These are phyloP conservation scores for Elysia crispata DNA, from an alignment of 2,888 invertebrate genomes.

Conservation along the genomic window DNA sequence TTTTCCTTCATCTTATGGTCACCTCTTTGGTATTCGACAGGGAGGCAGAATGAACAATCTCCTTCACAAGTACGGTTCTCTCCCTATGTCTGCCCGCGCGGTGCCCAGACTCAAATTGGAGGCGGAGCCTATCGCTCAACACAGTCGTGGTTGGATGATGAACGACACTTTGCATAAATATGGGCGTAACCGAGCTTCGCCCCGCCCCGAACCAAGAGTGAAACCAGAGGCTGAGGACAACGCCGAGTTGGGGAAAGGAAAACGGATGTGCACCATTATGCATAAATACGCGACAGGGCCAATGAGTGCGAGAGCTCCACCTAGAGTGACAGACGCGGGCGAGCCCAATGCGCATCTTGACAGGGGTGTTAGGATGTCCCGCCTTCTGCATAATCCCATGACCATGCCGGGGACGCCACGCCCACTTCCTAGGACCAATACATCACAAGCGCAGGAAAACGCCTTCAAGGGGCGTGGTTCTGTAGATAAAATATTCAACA, in stretches of 20 bases:
- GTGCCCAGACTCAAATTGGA: constrained; percentile 65
- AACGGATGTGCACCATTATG: constrained; percentile 62
- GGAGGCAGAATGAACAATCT: constrained; percentile 64
- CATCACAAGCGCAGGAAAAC: constrained; percentile 59
- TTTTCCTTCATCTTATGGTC: too few species aligned
- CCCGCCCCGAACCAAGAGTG: constrained; percentile 59
- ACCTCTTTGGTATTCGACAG: constrained; percentile 34
- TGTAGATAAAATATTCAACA: constrained; percentile 58
- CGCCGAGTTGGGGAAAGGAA: constrained; percentile 63
- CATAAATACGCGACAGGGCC: constrained; percentile 59
- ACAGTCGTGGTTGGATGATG: constrained; percentile 64
- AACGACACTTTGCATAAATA: constrained; percentile 58
- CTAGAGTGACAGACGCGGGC: constrained; percentile 61
- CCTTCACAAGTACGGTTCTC: constrained; percentile 59
- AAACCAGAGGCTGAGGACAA: constrained; percentile 64
- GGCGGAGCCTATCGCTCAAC: constrained; percentile 59
- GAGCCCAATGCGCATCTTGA: constrained; percentile 60
- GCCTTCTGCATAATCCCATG: constrained; percentile 60
- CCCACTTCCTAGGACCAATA: constrained; percentile 58
- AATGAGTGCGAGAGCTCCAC: constrained; percentile 54
- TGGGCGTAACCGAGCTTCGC: constrained; percentile 40
- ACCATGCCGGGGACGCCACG: constrained; percentile 56
- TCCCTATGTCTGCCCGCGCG: constrained; percentile 55
- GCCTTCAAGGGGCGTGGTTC: constrained; percentile 58
- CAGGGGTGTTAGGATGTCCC: constrained; percentile 61